Conservation (phyloP, 2,797 vertebrate genomes). For the Pelochelys cantorii region DNA sequence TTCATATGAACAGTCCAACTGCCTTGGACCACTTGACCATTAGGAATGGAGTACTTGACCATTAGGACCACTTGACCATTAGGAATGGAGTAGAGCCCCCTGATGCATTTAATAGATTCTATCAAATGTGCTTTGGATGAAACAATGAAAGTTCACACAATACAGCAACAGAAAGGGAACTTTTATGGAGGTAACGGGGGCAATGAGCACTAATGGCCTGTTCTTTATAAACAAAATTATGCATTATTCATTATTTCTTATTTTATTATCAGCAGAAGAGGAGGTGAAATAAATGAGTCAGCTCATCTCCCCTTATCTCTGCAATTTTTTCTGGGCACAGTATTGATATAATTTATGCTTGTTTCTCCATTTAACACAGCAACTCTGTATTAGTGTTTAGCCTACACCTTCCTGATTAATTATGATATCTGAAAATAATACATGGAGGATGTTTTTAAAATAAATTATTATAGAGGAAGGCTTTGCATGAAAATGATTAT, state of each 20-base stretch:
- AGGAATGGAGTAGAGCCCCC: neutral
- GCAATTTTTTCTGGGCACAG: neutral
- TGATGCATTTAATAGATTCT: rapidly evolving
- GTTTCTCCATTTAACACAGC: neutral
- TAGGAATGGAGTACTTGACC: neutral
- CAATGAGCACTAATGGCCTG: neutral
- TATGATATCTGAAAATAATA: constrained; percentile 33
- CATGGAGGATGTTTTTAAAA: constrained; percentile 29
- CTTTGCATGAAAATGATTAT: neutral
- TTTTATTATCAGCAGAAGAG: constrained; percentile 6
- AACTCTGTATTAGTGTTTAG: constrained; percentile 13
- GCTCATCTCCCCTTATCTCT: neutral
- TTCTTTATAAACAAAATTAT: neutral
- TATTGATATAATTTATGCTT: neutral
- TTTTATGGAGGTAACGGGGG: neutral
- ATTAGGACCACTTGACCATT: neutral
- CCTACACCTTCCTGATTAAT: constrained; percentile 7
- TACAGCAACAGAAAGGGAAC: neutral
- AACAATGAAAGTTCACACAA: neutral
- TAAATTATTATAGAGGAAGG: constrained; percentile 22
- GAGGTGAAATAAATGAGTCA: neutral
- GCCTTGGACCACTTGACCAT: neutral
- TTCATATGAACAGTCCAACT: neutral
- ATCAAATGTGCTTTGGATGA: neutral
- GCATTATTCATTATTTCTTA: constrained; percentile 16